Percentiles rank a stretch among this genome's conserved stretches.
Conservation (phyloP, 2,113 vertebrate species). For the Otis tarda region DNA sequence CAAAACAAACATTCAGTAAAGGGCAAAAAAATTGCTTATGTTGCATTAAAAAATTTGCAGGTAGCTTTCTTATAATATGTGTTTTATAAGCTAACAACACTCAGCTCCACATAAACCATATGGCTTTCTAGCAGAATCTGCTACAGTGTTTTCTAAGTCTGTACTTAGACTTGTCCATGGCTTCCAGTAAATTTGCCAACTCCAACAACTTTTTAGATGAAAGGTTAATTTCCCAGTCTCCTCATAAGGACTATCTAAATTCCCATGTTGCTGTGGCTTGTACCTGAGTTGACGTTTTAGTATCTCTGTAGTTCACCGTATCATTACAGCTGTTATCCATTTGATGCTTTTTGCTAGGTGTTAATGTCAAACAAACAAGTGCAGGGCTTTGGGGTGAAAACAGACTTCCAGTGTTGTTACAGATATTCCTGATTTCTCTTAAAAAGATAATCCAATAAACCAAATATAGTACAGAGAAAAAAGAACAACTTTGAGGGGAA, state of each 20-base stretch:
- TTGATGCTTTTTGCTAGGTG: background rate
- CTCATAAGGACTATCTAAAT: background rate
- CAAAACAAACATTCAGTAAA: background rate
- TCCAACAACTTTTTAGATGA: background rate
- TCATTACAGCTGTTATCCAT: background rate
- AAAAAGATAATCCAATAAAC: background rate
- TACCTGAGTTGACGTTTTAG: background rate
- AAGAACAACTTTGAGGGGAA: background rate
- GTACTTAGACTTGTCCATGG: background rate
- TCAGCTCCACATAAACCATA: background rate
- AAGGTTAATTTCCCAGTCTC: background rate
- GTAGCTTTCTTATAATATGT: background rate
- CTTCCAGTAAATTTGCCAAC: background rate
- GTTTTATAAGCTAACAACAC: background rate
- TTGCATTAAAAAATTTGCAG: background rate
- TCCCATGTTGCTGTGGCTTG: background rate
- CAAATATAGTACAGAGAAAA: background rate
- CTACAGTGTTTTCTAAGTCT: background rate
- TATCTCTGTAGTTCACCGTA: background rate
- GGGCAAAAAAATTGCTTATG: background rate
- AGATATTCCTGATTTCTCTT: background rate
- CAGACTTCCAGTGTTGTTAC: background rate
- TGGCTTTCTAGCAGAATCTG: slow-evolving; percentile 16
- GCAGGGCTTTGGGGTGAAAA: background rate
- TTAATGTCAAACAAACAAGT: background rate